These are phyloP conservation scores for Drosophila helvetica DNA, from an alignment of 2,888 invertebrate species.

Conservation along the genomic window DNA sequence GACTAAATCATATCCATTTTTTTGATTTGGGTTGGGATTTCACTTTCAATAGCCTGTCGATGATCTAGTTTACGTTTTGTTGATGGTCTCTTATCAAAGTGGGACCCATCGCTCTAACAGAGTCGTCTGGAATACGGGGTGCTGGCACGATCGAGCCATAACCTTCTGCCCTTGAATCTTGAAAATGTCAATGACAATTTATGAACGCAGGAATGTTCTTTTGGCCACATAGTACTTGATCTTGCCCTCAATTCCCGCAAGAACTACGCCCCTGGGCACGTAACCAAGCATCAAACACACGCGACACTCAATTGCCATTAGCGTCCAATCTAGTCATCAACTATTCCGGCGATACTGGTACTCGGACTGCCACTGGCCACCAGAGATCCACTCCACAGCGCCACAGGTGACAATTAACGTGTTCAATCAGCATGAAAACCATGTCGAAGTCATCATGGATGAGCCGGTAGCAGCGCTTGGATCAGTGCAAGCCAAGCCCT, in stretches of 20 bases:
- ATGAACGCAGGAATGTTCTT: neutral
- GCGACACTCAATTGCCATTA: constrained; percentile 73
- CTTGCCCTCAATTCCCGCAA: constrained; percentile 30
- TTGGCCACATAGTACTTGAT: constrained; percentile 5
- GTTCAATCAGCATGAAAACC: constrained; percentile 83
- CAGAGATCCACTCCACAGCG: constrained; percentile 46
- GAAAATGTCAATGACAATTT: constrained; percentile 1
- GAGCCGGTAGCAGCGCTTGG: constrained; percentile 30
- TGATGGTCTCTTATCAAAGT: constrained; percentile 3
- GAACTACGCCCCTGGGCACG: constrained; percentile 59
- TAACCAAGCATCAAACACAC: constrained; percentile 71
- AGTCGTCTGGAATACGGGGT: neutral
- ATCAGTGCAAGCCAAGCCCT: constrained; percentile 56
- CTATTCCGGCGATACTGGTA: constrained; percentile 44
- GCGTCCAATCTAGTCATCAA: constrained; percentile 55
- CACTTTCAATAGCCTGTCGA: constrained; percentile 57
- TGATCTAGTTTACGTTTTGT: constrained; percentile 26
- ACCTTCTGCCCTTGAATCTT: neutral
- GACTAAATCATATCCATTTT: neutral
- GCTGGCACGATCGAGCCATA: neutral
- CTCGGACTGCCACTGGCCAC: constrained; percentile 37
- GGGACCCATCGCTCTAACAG: neutral
- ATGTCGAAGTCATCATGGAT: constrained; percentile 77
- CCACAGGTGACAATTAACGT: constrained; percentile 73
- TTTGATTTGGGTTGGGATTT: constrained; percentile 38